phyloP scores from a whole-genome alignment of 2,888 invertebrate species.

The Phania funesta region DNA sequence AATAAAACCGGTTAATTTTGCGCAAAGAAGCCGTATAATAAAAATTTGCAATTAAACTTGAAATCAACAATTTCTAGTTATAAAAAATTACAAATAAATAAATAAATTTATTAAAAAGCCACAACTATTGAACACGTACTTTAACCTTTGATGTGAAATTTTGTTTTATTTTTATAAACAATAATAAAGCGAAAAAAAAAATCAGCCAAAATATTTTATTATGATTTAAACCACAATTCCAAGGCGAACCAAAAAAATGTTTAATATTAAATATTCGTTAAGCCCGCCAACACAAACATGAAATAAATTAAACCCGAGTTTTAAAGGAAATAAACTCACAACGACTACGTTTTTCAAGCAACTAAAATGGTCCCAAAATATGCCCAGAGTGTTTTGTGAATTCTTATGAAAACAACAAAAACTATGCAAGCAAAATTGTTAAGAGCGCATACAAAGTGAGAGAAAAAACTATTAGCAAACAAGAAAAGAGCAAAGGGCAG shows the following conservation, averaged over 20 bases:
- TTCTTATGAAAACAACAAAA: conserved; percentile 20
- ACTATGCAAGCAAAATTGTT: background rate
- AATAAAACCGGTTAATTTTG: conserved; percentile 33
- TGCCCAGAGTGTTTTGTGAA: background rate
- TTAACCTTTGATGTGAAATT: conserved; percentile 65
- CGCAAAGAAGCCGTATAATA: conserved; percentile 51
- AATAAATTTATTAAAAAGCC: conserved; percentile 1
- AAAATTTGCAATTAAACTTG: conserved; percentile 3
- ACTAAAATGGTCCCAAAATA: conserved; percentile 42
- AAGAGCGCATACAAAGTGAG: too few relatives aligned
- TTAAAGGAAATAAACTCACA: conserved; percentile 20
- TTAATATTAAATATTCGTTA: conserved; percentile 14
- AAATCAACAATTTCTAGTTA: conserved; percentile 27
- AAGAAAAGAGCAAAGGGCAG: background rate
- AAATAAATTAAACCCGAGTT: background rate
- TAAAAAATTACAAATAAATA: conserved; percentile 13
- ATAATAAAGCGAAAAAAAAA: conserved; percentile 10
- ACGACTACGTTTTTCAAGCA: conserved; percentile 46
- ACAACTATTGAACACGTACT: conserved; percentile 52
- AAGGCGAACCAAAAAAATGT: conserved; percentile 14
- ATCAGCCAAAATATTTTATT: background rate
- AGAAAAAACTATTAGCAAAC: background rate
- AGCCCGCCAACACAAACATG: background rate
- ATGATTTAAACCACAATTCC: conserved; percentile 23
- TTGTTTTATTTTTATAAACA: conserved; percentile 47